These are phyloP conservation scores for Halocynthia aurantium DNA, from an alignment of 23 tunicate species.

Conservation along the genomic window DNA sequence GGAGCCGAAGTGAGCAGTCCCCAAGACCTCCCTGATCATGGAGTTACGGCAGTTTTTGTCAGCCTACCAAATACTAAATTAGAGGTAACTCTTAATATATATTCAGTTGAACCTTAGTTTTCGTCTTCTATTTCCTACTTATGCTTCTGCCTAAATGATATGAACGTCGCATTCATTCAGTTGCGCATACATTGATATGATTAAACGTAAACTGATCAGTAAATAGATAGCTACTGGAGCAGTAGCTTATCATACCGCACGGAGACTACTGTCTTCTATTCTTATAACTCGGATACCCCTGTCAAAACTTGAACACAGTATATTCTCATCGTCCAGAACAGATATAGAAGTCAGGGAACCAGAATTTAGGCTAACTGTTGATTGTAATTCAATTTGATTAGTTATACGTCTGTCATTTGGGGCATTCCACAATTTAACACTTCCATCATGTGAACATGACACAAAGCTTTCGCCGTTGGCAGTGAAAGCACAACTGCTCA, in stretches of 20 bases:
- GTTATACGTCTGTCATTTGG: constrained; percentile 16
- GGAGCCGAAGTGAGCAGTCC: constrained; percentile 83
- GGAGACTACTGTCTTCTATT: not conserved
- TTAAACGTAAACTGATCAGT: no score
- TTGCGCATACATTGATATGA: no score
- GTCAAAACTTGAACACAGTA: constrained; percentile 42
- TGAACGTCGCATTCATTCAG: no score
- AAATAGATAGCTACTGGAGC: no score
- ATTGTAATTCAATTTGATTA: not conserved
- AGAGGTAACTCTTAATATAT: constrained; percentile 35
- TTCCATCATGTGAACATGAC: constrained; percentile 66
- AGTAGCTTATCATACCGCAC: no score
- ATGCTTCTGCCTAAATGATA: no score
- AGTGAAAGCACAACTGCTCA: constrained; percentile 43
- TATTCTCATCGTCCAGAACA: constrained; percentile 16
- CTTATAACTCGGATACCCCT: constrained; percentile 31
- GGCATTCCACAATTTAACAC: constrained; percentile 43
- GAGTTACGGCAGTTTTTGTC: constrained; percentile 85
- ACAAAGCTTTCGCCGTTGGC: constrained; percentile 10
- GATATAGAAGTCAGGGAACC: constrained; percentile 46
- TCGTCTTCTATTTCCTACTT: no score
- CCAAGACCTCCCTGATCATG: constrained; percentile 88
- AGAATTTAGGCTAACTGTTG: constrained; percentile 14
- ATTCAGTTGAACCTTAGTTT: not conserved
- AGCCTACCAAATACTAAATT: constrained; percentile 90